Conservation (phyloP, 2,797 vertebrate genomes). For the Coregonus suidteri region DNA sequence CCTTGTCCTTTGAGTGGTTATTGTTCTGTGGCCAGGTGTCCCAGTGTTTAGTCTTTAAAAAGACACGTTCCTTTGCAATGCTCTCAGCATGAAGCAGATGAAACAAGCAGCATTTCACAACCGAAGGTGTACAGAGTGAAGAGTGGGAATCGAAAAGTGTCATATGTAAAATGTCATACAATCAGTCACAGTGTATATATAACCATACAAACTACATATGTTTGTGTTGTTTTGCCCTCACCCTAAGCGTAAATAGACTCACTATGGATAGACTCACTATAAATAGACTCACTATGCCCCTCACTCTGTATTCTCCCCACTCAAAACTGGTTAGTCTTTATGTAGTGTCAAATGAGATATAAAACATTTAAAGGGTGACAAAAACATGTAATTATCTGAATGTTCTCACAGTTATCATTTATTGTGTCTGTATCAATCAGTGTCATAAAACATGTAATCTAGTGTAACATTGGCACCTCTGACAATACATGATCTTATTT, state of each 20-base stretch:
- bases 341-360: too few species aligned
- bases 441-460: not conserved
- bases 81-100: too few species aligned
- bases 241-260: not conserved
- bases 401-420: not conserved
- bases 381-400: not conserved
- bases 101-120: too few species aligned
- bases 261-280: not conserved
- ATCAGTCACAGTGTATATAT: not conserved
- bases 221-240: not conserved
- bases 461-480: not conserved
- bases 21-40: slow-evolving; percentile 48
- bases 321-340: not conserved
- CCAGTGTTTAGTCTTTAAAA: slow-evolving; percentile 47
- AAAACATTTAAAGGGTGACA: not conserved
- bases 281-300: too few species aligned
- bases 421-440: not conserved
- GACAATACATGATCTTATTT: not conserved
- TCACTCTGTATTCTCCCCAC: not conserved
- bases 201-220: not conserved
- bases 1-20: slow-evolving; percentile 59
- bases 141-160: too few species aligned
- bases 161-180: not conserved
- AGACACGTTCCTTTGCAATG: slow-evolving; percentile 12
- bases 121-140: too few species aligned